These are phyloP conservation scores for Gouania willdenowi DNA, from an alignment of 2,797 vertebrate genomes.

Conservation along the genomic window DNA sequence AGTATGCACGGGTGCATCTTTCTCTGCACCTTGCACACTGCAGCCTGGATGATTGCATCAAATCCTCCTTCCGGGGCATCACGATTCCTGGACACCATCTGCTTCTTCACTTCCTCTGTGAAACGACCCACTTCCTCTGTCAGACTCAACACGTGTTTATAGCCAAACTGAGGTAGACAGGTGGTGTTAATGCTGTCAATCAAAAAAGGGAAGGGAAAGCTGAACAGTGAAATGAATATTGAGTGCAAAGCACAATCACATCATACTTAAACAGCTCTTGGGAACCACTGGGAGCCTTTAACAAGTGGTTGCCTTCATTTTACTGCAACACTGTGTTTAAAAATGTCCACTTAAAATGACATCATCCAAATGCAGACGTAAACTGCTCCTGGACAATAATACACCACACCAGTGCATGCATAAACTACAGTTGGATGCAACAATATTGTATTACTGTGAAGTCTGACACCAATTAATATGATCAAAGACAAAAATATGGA, in stretches of 20 bases:
- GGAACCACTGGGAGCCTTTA: constrained; percentile 45
- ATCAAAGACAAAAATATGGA: too few species aligned
- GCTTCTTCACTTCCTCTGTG: constrained; percentile 92
- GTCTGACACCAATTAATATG: too few species aligned
- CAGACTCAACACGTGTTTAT: constrained; percentile 88
- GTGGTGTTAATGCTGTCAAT: constrained; percentile 70
- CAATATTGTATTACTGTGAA: too few species aligned
- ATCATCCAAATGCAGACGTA: constrained; percentile 36
- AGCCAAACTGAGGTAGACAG: constrained; percentile 93
- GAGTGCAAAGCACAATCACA: too few species aligned
- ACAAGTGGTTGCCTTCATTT: constrained; percentile 31
- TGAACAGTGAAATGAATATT: neutral
- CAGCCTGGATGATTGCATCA: constrained; percentile 94
- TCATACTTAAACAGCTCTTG: constrained; percentile 43
- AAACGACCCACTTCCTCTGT: constrained; percentile 89
- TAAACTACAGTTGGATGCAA: too few species aligned
- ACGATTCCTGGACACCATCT: constrained; percentile 89
- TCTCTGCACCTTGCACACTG: constrained; percentile 84
- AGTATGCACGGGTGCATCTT: too few species aligned
- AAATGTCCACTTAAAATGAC: constrained; percentile 37
- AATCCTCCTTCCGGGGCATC: constrained; percentile 93
- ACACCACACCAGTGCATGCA: neutral
- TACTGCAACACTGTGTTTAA: constrained; percentile 37
- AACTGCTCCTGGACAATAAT: constrained; percentile 31
- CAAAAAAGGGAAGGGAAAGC: constrained; percentile 12